Evolutionary conservation across 2,888 invertebrate genomes (phyloP), one percentile per base, ranked within the genome.

Genomic region (Cordilura impudica): DNA sequence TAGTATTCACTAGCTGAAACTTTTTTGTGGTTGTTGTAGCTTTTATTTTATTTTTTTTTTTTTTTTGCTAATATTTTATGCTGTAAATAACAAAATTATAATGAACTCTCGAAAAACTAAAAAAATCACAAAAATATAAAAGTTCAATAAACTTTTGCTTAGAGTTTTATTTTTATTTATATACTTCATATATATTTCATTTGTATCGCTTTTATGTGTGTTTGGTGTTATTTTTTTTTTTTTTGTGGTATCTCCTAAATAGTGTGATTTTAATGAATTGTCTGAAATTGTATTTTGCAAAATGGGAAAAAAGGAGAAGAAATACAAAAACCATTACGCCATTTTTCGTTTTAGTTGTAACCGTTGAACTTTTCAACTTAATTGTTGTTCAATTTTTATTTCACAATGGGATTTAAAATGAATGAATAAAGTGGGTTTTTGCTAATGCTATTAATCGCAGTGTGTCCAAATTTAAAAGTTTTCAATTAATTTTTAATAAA

Each of bases 1-100:
- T 78, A 82, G 82, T 79, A 82, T 82, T 82, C 81, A 80, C 80
- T 35, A 67, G 67, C 58, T 61, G 82, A 74, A 69, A 60, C 70
- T 60, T 74, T 61, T 75, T 81, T 79, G 76, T 81, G 82, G 84
- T 81, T 81, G 73, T 73, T 78, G 70, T 31, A 69, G 61, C 53
- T 76, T 47, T 53, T 58, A 16, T 14, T 43, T 53, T 58, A 56
- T 54, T 65, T 23, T 47, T 47, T 54, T n/a, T 31, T 63, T 56
- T 56, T 75, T 81, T 63, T 75, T 45, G 72, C 78, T 70, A 70
- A 78, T 60, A 74, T 70, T 65, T 69, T 74, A 74, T 82, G 81
- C 73, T 72, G 58, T 70, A 72, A 54, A 67, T 74, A 81, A 78
- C 58, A 74, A 74, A 77, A 81, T 72, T 77, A 70, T 77, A 81